A percentile compares a stretch with the other conserved stretches of the same genome.
Conservation (phyloP, 2,797 vertebrate genomes). For the Emydoidea blandingii region DNA sequence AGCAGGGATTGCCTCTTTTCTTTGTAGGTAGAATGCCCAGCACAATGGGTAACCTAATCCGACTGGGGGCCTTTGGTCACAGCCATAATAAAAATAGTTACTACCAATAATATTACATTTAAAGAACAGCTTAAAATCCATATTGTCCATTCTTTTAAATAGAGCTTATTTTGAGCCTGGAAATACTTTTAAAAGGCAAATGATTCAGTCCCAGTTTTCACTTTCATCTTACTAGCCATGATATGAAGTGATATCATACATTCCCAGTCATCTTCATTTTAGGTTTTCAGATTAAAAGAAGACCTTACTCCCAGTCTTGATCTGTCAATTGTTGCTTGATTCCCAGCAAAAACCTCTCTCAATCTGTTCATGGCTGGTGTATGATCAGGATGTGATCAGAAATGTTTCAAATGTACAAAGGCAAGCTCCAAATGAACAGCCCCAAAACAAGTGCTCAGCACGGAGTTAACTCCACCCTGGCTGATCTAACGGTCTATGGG, state of each 20-base stretch:
- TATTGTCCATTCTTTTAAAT: not conserved
- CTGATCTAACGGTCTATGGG: not conserved
- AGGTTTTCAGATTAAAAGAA: constrained; percentile 18
- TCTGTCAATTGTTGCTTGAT: not conserved
- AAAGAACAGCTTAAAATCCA: constrained; percentile 8
- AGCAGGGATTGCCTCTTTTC: constrained; percentile 49
- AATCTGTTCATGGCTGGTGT: not conserved
- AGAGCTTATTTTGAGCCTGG: not conserved
- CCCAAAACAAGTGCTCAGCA: not conserved
- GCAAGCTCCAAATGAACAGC: not conserved
- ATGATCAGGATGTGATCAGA: not conserved
- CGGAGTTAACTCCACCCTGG: not conserved
- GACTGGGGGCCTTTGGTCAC: constrained; percentile 4
- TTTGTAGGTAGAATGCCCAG: constrained; percentile 6
- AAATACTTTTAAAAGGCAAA: constrained; percentile 21
- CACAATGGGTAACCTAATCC: constrained; percentile 36
- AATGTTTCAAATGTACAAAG: not conserved
- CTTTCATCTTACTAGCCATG: not conserved
- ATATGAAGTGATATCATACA: not conserved
- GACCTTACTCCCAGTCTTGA: not conserved
- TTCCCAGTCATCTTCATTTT: not conserved
- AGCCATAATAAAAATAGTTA: constrained; percentile 53
- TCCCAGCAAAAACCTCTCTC: not conserved
- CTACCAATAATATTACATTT: not conserved
- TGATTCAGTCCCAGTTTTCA: not conserved